These are phyloP conservation scores for Papilio protenor DNA, from an alignment of 2,888 invertebrate species.

Conservation along the genomic window DNA sequence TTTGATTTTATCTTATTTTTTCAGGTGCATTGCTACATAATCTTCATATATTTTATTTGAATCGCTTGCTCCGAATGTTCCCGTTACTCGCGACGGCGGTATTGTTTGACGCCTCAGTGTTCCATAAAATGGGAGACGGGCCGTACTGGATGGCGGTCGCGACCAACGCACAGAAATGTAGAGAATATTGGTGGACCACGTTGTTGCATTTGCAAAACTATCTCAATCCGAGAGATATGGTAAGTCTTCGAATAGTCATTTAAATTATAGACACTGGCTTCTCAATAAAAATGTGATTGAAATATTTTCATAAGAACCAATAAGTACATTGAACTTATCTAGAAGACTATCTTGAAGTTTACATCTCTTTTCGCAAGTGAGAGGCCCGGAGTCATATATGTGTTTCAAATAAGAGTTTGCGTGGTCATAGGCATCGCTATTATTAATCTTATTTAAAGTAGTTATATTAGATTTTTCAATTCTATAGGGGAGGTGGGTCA, in stretches of 20 bases:
- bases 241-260: background rate
- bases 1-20: slow-evolving; percentile 42
- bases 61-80: slow-evolving; percentile 65
- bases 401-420: background rate
- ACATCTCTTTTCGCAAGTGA: too few relatives aligned
- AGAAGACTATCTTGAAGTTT: too few relatives aligned
- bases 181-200: slow-evolving; percentile 64
- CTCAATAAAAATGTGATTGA: background rate
- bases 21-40: slow-evolving; percentile 62
- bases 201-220: slow-evolving; percentile 57
- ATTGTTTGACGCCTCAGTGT: slow-evolving; percentile 60
- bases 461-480: too few relatives aligned
- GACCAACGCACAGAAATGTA: slow-evolving; percentile 55
- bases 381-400: too few relatives aligned
- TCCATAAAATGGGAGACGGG: slow-evolving; percentile 61
- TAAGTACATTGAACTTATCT: too few relatives aligned
- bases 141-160: slow-evolving; percentile 50
- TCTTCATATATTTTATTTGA: slow-evolving; percentile 66
- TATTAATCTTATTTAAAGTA: too few relatives aligned
- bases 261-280: background rate
- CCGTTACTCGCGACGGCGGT: slow-evolving; percentile 61
- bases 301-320: background rate
- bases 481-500: too few relatives aligned
- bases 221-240: slow-evolving; percentile 45
- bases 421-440: too few relatives aligned